Percentiles rank a stretch among this genome's conserved stretches.
Evolutionary conservation across 2,888 invertebrate species (phyloP).

Genomic region (Merodon equestris): DNA sequence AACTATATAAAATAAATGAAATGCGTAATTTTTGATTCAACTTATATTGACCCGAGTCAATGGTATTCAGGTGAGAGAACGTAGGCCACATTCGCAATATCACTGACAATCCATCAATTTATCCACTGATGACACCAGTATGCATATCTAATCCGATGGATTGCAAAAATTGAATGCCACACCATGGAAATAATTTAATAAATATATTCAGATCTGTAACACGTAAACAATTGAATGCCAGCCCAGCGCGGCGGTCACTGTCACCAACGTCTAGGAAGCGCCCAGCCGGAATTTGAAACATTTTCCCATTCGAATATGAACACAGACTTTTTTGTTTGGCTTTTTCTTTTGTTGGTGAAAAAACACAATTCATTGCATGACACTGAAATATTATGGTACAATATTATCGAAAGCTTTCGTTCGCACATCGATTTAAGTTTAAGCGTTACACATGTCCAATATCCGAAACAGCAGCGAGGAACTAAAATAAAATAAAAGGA

Average conservation of each 20-base stretch:
- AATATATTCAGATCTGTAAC: slow-evolving; percentile 24
- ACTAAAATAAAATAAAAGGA: neutral
- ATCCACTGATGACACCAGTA: neutral
- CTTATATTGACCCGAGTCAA: neutral
- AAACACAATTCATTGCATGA: too few relatives aligned
- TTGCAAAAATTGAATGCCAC: slow-evolving; percentile 35
- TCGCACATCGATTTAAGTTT: slow-evolving; percentile 26
- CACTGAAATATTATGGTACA: slow-evolving; percentile 26
- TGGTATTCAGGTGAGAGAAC: too few relatives aligned
- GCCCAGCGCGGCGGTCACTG: too few relatives aligned
- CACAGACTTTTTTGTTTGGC: too few relatives aligned
- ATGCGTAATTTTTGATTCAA: neutral
- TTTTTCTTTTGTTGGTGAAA: too few relatives aligned
- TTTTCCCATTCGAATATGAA: too few relatives aligned
- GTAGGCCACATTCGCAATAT: neutral
- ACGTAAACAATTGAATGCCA: slow-evolving; percentile 22
- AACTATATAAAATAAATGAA: slow-evolving; percentile 10
- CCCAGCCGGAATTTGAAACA: too few relatives aligned
- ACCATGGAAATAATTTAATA: slow-evolving; percentile 9
- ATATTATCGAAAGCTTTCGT: slow-evolving; percentile 26
- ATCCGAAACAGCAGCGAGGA: neutral
- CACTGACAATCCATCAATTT: slow-evolving; percentile 8
- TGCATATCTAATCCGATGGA: slow-evolving; percentile 19
- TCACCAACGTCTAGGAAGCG: too few relatives aligned
- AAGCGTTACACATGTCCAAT: slow-evolving; percentile 3